phyloP scores from a whole-genome alignment of 2,888 invertebrate species.

The Idaea aversata region DNA sequence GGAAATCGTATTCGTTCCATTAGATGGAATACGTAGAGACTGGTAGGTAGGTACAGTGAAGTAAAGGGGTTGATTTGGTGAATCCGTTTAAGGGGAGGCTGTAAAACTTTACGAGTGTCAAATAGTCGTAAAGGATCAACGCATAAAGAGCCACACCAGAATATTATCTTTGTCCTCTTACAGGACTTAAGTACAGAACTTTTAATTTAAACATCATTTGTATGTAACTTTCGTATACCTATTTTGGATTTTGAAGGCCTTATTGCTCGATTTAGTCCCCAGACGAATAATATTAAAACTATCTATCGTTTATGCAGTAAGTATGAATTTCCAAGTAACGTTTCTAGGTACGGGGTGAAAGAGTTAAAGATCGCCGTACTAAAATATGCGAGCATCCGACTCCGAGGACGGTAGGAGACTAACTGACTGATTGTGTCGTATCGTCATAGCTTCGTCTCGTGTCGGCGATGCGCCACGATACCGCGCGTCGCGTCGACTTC shows the following conservation, averaged over 20 bases:
- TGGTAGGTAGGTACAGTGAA: slow-evolving; percentile 5
- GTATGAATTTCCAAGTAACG: not conserved
- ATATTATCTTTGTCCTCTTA: slow-evolving; percentile 9
- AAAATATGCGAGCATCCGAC: not conserved
- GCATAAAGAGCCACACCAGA: slow-evolving; percentile 39
- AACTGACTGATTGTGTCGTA: slow-evolving; percentile 10
- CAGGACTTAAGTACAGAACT: slow-evolving; percentile 9
- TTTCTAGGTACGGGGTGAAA: slow-evolving; percentile 10
- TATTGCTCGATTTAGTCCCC: too few species aligned
- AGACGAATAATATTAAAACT: too few species aligned
- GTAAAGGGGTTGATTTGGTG: slow-evolving; percentile 19
- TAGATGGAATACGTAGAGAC: not conserved
- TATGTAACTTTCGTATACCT: not conserved
- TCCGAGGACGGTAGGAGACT: not conserved
- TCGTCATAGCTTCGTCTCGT: not conserved
- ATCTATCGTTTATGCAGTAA: too few species aligned
- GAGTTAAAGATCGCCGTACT: not conserved
- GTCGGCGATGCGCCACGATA: slow-evolving; percentile 24
- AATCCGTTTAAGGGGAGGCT: slow-evolving; percentile 37
- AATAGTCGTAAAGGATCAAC: slow-evolving; percentile 54
- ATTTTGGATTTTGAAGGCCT: too few species aligned
- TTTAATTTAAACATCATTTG: slow-evolving; percentile 3
- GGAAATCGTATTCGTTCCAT: not conserved
- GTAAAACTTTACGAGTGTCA: slow-evolving; percentile 53
- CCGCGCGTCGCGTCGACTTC: slow-evolving; percentile 40